A percentile compares a stretch with the other conserved stretches of the same genome.
These are phyloP conservation scores for Plutomurus gul DNA, from an alignment of 1,140 invertebrate species.

Conservation along the genomic window DNA sequence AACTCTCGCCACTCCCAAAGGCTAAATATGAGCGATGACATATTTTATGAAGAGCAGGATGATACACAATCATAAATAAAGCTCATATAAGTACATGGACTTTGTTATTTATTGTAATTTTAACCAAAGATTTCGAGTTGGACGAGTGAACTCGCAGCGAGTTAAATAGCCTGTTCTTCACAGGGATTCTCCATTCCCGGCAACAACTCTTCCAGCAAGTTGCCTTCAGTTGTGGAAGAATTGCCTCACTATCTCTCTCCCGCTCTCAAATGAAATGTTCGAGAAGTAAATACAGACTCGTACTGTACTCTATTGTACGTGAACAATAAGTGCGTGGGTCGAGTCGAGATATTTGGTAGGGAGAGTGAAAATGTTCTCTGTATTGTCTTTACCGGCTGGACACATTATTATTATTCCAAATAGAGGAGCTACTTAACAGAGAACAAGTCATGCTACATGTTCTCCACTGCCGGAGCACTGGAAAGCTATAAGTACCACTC, in stretches of 20 bases:
- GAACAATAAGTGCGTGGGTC: no score
- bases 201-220: constrained; percentile 25
- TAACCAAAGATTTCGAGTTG: constrained; percentile 25
- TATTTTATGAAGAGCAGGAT: constrained; percentile 32
- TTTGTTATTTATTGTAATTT: constrained; percentile 34
- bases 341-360: background rate
- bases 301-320: no score
- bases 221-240: background rate
- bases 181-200: constrained; percentile 22
- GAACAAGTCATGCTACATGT: background rate
- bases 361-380: background rate
- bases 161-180: constrained; percentile 31
- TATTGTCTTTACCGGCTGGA: background rate
- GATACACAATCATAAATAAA: constrained; percentile 33
- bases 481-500: no score
- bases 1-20: constrained; percentile 25
- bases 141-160: constrained; percentile 9
- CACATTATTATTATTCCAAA: constrained; percentile 24
- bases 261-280: background rate
- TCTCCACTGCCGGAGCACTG: no score
- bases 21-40: constrained; percentile 32
- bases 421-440: background rate
- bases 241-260: background rate
- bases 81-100: constrained; percentile 15
- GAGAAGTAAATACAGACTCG: no score